Conservation (phyloP, 2,888 invertebrate genomes). For the Diachrysia chrysitis region DNA sequence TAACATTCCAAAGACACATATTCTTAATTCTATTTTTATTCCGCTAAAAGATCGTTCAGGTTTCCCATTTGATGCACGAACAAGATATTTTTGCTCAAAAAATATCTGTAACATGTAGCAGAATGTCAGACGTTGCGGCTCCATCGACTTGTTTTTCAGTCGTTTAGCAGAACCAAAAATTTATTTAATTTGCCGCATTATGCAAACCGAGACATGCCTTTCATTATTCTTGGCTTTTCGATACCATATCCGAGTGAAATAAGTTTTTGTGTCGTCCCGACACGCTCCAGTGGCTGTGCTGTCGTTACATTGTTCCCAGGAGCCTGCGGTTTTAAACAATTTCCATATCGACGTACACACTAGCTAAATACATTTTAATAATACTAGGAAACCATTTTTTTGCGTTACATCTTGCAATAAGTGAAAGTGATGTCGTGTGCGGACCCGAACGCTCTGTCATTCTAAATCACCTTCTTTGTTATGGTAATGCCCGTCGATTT, state of each 20-base stretch:
- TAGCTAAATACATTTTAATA: slow-evolving; percentile 74
- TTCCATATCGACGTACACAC: slow-evolving; percentile 73
- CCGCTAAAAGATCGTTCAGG: slow-evolving; percentile 19
- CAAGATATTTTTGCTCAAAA: slow-evolving; percentile 37
- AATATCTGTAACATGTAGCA: slow-evolving; percentile 34
- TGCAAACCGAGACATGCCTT: slow-evolving; percentile 80
- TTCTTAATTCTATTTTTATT: slow-evolving; percentile 27
- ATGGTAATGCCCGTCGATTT: slow-evolving; percentile 84
- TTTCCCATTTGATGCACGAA: slow-evolving; percentile 33
- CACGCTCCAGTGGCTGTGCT: slow-evolving; percentile 76
- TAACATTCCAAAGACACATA: slow-evolving; percentile 30
- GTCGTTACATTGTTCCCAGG: slow-evolving; percentile 77
- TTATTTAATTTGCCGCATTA: slow-evolving; percentile 84
- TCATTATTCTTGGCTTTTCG: slow-evolving; percentile 81
- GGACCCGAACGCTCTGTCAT: slow-evolving; percentile 75
- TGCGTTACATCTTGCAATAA: slow-evolving; percentile 68
- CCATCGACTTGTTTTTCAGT: slow-evolving; percentile 65
- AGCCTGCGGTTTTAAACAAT: slow-evolving; percentile 81
- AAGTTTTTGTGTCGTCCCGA: slow-evolving; percentile 84
- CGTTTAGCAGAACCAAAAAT: slow-evolving; percentile 79
- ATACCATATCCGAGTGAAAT: slow-evolving; percentile 84
- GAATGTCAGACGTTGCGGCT: slow-evolving; percentile 58
- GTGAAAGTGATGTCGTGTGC: slow-evolving; percentile 83
- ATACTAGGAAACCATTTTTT: slow-evolving; percentile 65
- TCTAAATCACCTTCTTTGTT: slow-evolving; percentile 84